Evolutionary conservation across 2,797 vertebrate genomes (phyloP).

Genomic region (Sebastes minor): DNA sequence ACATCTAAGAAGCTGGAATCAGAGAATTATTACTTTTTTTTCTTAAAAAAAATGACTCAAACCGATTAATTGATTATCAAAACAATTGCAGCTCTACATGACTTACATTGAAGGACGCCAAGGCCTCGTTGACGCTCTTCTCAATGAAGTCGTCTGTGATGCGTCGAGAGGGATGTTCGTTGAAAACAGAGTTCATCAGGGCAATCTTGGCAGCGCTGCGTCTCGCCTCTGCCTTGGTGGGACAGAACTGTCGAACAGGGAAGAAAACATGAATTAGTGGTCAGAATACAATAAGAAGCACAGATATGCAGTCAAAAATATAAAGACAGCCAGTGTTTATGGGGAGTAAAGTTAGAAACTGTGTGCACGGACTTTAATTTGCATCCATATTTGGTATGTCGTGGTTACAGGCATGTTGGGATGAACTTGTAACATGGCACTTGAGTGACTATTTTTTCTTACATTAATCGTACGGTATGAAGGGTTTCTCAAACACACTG

Average conservation of each 20-base stretch:
- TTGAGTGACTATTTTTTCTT: background rate
- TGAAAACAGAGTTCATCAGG: constrained; percentile 98
- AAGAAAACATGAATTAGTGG: constrained; percentile 5
- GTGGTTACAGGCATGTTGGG: background rate
- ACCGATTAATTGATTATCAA: too few species aligned
- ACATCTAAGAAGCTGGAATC: too few species aligned
- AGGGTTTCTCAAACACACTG: background rate
- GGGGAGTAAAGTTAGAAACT: background rate
- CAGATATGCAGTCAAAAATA: background rate
- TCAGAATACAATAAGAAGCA: background rate
- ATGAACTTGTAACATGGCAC: background rate
- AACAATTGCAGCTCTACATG: background rate
- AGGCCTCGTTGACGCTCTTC: constrained; percentile 95
- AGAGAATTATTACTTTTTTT: too few species aligned
- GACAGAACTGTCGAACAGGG: constrained; percentile 87
- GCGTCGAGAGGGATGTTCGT: constrained; percentile 94
- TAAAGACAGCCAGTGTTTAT: background rate
- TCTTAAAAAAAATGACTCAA: too few species aligned
- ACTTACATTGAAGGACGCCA: constrained; percentile 95
- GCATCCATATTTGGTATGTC: constrained; percentile 6
- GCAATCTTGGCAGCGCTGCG: constrained; percentile 97
- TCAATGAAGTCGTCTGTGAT: constrained; percentile 98
- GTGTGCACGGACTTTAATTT: background rate
- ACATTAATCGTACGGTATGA: background rate
- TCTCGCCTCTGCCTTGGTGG: constrained; percentile 94